Conservation (phyloP, 2,888 invertebrate genomes). For the Drosophila borealis region DNA sequence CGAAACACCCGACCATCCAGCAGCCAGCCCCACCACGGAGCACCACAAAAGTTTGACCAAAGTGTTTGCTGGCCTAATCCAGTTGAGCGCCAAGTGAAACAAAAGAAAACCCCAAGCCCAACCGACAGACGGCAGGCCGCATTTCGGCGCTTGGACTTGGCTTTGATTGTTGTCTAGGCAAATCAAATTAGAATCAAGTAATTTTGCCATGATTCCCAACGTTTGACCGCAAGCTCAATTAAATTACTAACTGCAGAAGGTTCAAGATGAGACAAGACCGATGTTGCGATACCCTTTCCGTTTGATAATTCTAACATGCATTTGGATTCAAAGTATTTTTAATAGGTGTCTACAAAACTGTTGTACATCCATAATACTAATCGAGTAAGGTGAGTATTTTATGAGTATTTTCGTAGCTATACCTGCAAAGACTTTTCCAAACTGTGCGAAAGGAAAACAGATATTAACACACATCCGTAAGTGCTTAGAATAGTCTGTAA, state of each 20-base stretch:
- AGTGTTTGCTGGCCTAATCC: constrained; percentile 66
- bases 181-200: constrained; percentile 83
- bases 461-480: too few species aligned
- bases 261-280: constrained; percentile 3
- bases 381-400: too few species aligned
- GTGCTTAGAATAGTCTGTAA: too few species aligned
- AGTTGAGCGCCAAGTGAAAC: constrained; percentile 64
- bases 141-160: constrained; percentile 20
- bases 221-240: constrained; percentile 83
- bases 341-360: too few species aligned
- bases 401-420: too few species aligned
- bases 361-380: too few species aligned
- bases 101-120: constrained; percentile 48
- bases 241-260: constrained; percentile 71
- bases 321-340: background rate
- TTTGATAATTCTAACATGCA: too few species aligned
- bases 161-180: constrained; percentile 76
- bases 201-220: constrained; percentile 79
- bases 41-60: constrained; percentile 50
- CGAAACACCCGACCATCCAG: background rate
- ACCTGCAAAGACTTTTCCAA: too few species aligned
- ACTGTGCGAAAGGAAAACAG: too few species aligned
- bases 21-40: background rate
- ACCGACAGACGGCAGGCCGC: constrained; percentile 24
- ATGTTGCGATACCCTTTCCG: constrained; percentile 7